Evolutionary conservation across 2,797 vertebrate species (phyloP), one percentile per base, ranked within the genome.

Genomic region (Borostomias antarcticus): DNA sequence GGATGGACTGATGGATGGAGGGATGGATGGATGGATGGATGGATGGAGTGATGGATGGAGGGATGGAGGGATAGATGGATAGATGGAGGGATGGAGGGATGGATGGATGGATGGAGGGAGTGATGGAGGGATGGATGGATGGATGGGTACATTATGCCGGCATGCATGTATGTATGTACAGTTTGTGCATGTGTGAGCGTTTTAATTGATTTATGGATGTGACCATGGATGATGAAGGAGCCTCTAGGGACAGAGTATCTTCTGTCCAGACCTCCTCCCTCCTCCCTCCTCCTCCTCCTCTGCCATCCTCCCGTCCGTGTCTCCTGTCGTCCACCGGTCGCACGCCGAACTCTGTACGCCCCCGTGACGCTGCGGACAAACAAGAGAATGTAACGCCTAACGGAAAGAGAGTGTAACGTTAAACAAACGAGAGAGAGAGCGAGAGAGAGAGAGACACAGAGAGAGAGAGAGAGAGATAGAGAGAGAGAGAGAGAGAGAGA

Each of bases 101-200:
- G 37, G 58, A 28, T 29, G 21, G 17, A 37, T 21, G 30, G 29
- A 2, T 1, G 2, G 70, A 64, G 58, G 66, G 72, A 63, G 29
- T 73, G 58, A 63, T 43, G 71, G 59, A 63, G 69, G 62, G 58
- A 26, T 35, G 29, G 61, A 64, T 61, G 64, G 66, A 35, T 63
- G 56, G 67, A 73, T 75, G 40, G 43, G n/a, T 47, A 6, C 29
- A 23, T 66, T 29, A 52, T 51, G 58, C 53, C 26, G 19, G 50
- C 71, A 62, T 74, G 81, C 78, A 82, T 78, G 80, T 53, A 32
- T 73, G 72, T 68, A 76, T 69, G 72, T 77, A 76, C 80, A 80
- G 72, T 66, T 74, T 69, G 72, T 77, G 78, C 78, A 80, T 74
- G 79, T 71, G 33, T 63, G 63, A 64, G 66, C 77, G 77, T 76